Percentiles rank a stretch among this genome's conserved stretches.
Conservation (phyloP, 2,797 vertebrate species). For the Huso huso region DNA sequence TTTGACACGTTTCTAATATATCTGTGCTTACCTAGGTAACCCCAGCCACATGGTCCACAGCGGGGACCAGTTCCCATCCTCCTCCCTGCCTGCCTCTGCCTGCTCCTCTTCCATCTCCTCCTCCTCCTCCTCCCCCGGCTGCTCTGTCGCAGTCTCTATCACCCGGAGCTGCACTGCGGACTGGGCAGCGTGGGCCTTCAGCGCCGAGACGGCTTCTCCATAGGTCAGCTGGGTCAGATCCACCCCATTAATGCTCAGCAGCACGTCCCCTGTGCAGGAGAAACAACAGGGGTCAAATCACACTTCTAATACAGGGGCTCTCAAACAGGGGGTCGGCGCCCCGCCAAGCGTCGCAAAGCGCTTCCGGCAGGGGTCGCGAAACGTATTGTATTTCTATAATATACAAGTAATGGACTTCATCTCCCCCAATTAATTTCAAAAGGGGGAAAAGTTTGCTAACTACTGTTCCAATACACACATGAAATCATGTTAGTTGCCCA, state of each 20-base stretch:
- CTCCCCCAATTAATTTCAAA: too few species aligned
- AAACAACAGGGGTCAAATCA: neutral
- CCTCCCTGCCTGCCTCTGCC: conserved; percentile 58
- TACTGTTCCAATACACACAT: too few species aligned
- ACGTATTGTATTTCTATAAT: neutral
- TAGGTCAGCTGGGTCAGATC: conserved; percentile 83
- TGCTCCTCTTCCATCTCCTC: conserved; percentile 45
- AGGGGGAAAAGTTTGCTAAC: too few species aligned
- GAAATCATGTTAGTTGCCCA: too few species aligned
- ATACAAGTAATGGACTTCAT: too few species aligned
- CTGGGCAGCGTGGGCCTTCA: conserved; percentile 81
- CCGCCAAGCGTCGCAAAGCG: too few species aligned
- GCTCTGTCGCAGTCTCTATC: conserved; percentile 64
- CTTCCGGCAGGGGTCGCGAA: neutral
- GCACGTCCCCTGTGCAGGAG: conserved; percentile 67
- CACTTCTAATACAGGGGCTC: neutral
- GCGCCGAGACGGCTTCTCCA: conserved; percentile 74
- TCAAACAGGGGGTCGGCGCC: neutral
- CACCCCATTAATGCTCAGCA: conserved; percentile 80
- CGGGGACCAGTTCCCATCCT: conserved; percentile 69
- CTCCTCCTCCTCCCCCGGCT: conserved; percentile 42
- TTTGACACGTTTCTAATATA: too few species aligned
- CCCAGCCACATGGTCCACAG: conserved; percentile 84
- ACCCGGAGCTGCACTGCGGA: conserved; percentile 67
- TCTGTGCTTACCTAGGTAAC: conserved; percentile 64